A percentile compares a stretch with the other conserved stretches of the same genome.
These are phyloP conservation scores for Zaprionus kolodkinae DNA, from an alignment of 1,140 invertebrate genomes.

Conservation along the genomic window DNA sequence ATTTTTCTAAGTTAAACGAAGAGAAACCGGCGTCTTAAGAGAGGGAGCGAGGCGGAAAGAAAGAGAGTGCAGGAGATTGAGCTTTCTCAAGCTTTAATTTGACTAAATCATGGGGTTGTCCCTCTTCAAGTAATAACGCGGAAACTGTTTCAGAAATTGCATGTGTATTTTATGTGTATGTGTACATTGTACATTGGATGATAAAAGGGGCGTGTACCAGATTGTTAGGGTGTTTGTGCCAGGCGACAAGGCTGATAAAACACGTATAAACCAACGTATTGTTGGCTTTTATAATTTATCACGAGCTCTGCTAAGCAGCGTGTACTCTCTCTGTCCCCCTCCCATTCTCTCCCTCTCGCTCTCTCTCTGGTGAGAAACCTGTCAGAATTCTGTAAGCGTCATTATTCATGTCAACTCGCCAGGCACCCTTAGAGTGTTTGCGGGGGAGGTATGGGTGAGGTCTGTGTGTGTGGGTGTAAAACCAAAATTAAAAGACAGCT, in stretches of 20 bases:
- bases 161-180: slow-evolving; percentile 8
- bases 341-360: neutral
- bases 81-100: slow-evolving; percentile 22
- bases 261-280: slow-evolving; percentile 35
- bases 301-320: slow-evolving; percentile 24
- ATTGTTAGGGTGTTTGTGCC: slow-evolving; percentile 15
- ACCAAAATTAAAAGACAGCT: slow-evolving; percentile 38
- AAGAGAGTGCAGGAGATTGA: slow-evolving; percentile 1
- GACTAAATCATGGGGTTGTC: slow-evolving; percentile 18
- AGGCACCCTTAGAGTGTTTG: neutral
- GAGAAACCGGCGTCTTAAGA: neutral
- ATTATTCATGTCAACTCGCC: slow-evolving; percentile 41
- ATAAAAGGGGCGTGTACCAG: slow-evolving; percentile 22
- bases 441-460: neutral
- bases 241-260: slow-evolving; percentile 36
- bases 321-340: too few relatives aligned
- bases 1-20: slow-evolving; percentile 36
- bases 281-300: slow-evolving; percentile 48
- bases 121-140: slow-evolving; percentile 28
- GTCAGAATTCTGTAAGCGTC: slow-evolving; percentile 39
- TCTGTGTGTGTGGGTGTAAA: neutral
- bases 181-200: slow-evolving; percentile 1
- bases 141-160: slow-evolving; percentile 22
- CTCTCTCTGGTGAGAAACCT: slow-evolving; percentile 32
- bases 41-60: neutral